Base-by-base conservation (phyloP, 2,113 vertebrate species). In the Desmodus rotundus region DNA sequence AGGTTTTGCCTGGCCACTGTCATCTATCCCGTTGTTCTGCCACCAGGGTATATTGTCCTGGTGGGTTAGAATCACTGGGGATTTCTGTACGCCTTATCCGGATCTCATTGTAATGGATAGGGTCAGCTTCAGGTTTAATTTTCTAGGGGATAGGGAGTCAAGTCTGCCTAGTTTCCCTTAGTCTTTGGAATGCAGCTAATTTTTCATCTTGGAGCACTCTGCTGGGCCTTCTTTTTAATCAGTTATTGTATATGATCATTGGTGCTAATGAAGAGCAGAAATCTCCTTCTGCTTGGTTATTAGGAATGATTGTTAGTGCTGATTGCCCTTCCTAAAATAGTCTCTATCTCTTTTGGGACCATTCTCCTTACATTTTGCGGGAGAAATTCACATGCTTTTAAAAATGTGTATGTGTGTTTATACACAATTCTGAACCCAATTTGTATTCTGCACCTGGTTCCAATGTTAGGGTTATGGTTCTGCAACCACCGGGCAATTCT, bases 31-130 rank as follows among this genome's bases (percentile, higher is more conserved):
- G 11, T 73, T 95, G 61, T 89, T n/a, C 47, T 58, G 14, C n/a
- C 38, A 68, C 81, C 11, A 54, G 26, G 19, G 33, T 61, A 14
- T 24, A 38, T 78, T 38, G 7, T 85, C 19, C 26, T 77, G 17
- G 38, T 58, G 54, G 58, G 41, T 73, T 82, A 22, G 92, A 90
- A 88, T 94, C 16, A 68, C 47, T 84, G 14, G 82, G 54, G 93
- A 85, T 77, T 72, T 84, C 45, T 85, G 38, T 74, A 36, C 36
- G 7, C 26, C 28, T 95, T 83, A 70, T 65, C 20, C 83, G 63
- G 56, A 86, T 68, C 43, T 77, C 54, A 52, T 96, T 93, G 84
- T 92, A 86, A 82, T 87, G 77, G 92, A 77, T 43, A 88, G 24
- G 58, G 63, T 65, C 41, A 68, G 52, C n/a, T 47, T 63, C 65